Conservation (phyloP, 2,113 vertebrate genomes). For the Plecturocebus donacophilus region DNA sequence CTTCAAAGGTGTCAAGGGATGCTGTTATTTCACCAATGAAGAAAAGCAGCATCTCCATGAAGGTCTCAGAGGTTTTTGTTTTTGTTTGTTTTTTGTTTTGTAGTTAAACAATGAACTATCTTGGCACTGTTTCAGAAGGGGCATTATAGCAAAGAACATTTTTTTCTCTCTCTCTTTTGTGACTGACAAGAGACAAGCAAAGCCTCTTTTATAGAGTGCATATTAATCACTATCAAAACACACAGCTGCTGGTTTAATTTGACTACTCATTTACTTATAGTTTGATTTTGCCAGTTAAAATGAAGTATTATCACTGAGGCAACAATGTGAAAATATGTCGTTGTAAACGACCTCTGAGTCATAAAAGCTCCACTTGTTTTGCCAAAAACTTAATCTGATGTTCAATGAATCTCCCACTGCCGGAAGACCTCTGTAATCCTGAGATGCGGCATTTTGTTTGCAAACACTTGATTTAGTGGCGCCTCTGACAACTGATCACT, state of each 20-base stretch:
- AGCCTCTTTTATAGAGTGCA: slow-evolving; percentile 64
- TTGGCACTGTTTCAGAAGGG: slow-evolving; percentile 63
- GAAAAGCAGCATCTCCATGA: not conserved
- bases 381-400: slow-evolving; percentile 66
- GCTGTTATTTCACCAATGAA: not conserved
- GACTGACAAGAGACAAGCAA: slow-evolving; percentile 60
- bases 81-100: not conserved
- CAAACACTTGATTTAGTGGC: slow-evolving; percentile 60
- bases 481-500: slow-evolving; percentile 15
- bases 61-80: not conserved
- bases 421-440: slow-evolving; percentile 49
- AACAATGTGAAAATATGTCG: slow-evolving; percentile 56
- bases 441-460: slow-evolving; percentile 55
- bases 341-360: slow-evolving; percentile 63
- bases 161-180: slow-evolving; percentile 42
- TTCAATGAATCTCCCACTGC: slow-evolving; percentile 49
- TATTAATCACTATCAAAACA: slow-evolving; percentile 72
- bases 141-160: slow-evolving; percentile 68
- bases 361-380: slow-evolving; percentile 45
- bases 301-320: slow-evolving; percentile 45
- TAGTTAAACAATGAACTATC: slow-evolving; percentile 57
- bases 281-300: slow-evolving; percentile 77
- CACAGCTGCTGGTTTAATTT: slow-evolving; percentile 77
- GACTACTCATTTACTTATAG: slow-evolving; percentile 73
- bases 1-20: not conserved